Base-by-base conservation (phyloP, 1,140 invertebrate genomes). In the Marisa cornuarietis region DNA sequence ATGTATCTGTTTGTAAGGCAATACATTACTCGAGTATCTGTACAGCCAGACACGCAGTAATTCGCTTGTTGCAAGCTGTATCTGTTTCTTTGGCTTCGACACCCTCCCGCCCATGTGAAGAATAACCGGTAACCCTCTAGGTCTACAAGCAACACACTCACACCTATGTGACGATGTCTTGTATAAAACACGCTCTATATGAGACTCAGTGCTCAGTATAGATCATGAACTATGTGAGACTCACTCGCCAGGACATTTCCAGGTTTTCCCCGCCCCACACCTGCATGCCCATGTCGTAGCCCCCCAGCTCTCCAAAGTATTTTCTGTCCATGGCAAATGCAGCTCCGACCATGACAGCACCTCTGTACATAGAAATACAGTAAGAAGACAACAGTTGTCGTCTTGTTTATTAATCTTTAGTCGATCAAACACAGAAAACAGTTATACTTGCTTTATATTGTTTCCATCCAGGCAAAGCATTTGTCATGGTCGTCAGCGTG, bases 211-310 rank as follows among this genome's bases (percentile, higher is more conserved):
- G 6, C 31, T 42, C 31, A 42, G 31, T 42, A 42, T 42, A 42
- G 2, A n/a, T 42, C 0, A 42, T 42, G 0, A 2, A 4, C 31
- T 0, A 42, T 42, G 54, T 26, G 63, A 9, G 14, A 62, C 82
- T 79, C 84, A 88, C 86, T 79, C 86, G 78, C 86, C 86, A 87
- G 0, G 84, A 78, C 79, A 87, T 96, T 92, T 99, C 98, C 61
- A 99, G 92, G 92, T 99, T 99, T 92, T 99, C 98, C 2, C 98
- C 98, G 58, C 98, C 98, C 94, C 93, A 94, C 24, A 94, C 93
- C 80, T 94, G 96, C 86, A 99, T 93, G 86, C 85, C 87, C 22
- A 83, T 82, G 79, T 90, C 89, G 83, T 89, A 91, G 10, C 84
- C 80, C 2, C 98, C 98, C 14, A 99, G 93, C 83, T 96, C 92